phyloP scores from a whole-genome alignment of 2,113 vertebrate genomes.

The Rana temporaria region DNA sequence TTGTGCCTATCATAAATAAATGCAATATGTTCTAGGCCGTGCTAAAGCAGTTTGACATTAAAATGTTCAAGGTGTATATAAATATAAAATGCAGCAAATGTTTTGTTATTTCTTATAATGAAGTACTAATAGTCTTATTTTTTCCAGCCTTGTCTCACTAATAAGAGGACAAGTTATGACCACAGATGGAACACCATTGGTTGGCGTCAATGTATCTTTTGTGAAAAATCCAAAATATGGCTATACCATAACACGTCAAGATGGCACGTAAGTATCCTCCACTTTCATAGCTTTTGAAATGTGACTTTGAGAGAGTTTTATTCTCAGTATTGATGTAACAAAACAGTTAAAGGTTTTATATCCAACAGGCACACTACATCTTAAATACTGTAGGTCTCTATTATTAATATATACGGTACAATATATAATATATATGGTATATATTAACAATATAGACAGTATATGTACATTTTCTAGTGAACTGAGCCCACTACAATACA shows the following conservation, averaged over 20 bases:
- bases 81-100: neutral
- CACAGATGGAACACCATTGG: constrained; percentile 94
- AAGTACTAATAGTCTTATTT: constrained; percentile 61
- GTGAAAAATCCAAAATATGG: constrained; percentile 97
- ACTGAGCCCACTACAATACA: too few relatives aligned
- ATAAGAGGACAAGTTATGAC: constrained; percentile 98
- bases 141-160: constrained; percentile 89
- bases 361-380: too few relatives aligned
- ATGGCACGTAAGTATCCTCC: constrained; percentile 91
- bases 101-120: constrained; percentile 5
- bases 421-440: too few relatives aligned
- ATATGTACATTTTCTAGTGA: too few relatives aligned
- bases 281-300: neutral
- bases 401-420: too few relatives aligned
- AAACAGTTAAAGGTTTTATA: too few relatives aligned
- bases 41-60: neutral
- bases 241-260: constrained; percentile 96
- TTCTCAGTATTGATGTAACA: too few relatives aligned
- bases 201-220: constrained; percentile 98
- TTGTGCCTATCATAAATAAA: constrained; percentile 1
- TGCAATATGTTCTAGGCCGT: neutral
- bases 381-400: too few relatives aligned
- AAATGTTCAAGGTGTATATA: neutral
- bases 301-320: too few relatives aligned
- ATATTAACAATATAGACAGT: too few relatives aligned